phyloP scores from a whole-genome alignment of 2,797 vertebrate species.

The Salmo trutta region DNA sequence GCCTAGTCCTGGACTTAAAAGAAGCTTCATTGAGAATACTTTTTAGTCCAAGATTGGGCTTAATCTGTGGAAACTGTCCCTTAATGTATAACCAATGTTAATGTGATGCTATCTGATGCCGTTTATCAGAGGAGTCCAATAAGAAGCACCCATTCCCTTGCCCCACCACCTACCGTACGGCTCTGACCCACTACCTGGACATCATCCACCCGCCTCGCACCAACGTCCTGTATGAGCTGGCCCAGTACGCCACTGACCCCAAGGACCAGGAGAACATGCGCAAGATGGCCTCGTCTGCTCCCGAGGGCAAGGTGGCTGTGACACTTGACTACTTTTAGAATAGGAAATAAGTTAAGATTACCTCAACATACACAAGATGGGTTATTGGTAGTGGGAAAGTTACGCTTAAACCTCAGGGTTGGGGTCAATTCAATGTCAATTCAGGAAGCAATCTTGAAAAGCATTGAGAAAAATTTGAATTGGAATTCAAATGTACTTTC shows the following conservation, averaged over 20 bases:
- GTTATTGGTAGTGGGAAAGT: too few relatives aligned
- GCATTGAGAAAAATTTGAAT: too few relatives aligned
- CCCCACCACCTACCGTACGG: constrained; percentile 92
- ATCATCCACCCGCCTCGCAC: constrained; percentile 93
- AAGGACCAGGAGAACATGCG: constrained; percentile 92
- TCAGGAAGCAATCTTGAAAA: too few relatives aligned
- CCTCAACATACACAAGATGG: too few relatives aligned
- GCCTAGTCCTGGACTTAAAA: not conserved
- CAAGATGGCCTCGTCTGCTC: constrained; percentile 93
- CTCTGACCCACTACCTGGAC: constrained; percentile 95
- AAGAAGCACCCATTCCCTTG: constrained; percentile 98
- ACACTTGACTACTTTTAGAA: too few relatives aligned
- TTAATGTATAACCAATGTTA: not conserved
- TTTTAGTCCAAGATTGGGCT: not conserved
- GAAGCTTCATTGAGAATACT: not conserved
- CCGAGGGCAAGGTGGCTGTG: constrained; percentile 85
- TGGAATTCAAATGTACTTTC: too few relatives aligned
- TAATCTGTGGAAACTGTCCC: not conserved
- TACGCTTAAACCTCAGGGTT: too few relatives aligned
- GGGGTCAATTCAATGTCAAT: too few relatives aligned
- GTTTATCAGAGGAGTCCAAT: constrained; percentile 92
- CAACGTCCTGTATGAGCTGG: constrained; percentile 96
- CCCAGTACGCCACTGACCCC: constrained; percentile 87
- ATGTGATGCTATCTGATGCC: not conserved
- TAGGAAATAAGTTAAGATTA: too few relatives aligned